phyloP scores from a whole-genome alignment of 2,888 invertebrate genomes.

The Hirtodrosophila duncani region DNA sequence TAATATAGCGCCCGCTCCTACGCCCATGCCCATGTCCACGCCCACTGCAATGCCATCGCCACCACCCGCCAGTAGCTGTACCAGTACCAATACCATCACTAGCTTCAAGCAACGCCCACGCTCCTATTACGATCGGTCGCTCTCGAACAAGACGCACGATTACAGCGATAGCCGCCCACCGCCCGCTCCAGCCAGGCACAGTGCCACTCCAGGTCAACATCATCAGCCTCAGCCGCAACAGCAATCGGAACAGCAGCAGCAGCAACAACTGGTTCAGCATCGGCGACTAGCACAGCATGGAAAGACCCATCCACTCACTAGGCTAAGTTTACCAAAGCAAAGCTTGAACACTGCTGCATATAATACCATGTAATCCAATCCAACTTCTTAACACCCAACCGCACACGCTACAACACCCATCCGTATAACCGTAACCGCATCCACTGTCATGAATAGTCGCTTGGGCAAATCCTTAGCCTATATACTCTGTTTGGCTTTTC shows the following conservation, averaged over 20 bases:
- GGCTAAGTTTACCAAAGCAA: conserved; percentile 88
- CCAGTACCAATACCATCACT: conserved; percentile 24
- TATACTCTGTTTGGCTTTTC: no score
- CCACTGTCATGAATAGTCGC: conserved; percentile 45
- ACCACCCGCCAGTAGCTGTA: conserved; percentile 8
- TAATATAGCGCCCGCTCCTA: conserved; percentile 20
- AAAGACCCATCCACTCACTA: conserved; percentile 93
- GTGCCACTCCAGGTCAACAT: conserved; percentile 24
- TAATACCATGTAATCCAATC: conserved; percentile 88
- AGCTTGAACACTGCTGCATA: conserved; percentile 88
- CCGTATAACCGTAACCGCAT: conserved; percentile 15
- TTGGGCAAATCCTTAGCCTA: no score
- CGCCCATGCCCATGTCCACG: conserved; percentile 41
- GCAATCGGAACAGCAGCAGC: conserved; percentile 35
- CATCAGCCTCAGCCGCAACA: conserved; percentile 46
- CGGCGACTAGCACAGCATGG: conserved; percentile 93
- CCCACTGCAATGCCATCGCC: conserved; percentile 4
- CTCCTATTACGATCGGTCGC: conserved; percentile 76
- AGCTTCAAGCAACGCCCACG: conserved; percentile 72
- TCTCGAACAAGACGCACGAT: conserved; percentile 70
- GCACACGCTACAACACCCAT: conserved; percentile 28
- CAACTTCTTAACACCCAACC: conserved; percentile 40
- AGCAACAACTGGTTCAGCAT: conserved; percentile 78
- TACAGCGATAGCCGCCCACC: conserved; percentile 78
- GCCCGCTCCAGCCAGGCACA: conserved; percentile 77